phyloP scores from a whole-genome alignment of 2,888 invertebrate species.

The Chirona hameri region DNA sequence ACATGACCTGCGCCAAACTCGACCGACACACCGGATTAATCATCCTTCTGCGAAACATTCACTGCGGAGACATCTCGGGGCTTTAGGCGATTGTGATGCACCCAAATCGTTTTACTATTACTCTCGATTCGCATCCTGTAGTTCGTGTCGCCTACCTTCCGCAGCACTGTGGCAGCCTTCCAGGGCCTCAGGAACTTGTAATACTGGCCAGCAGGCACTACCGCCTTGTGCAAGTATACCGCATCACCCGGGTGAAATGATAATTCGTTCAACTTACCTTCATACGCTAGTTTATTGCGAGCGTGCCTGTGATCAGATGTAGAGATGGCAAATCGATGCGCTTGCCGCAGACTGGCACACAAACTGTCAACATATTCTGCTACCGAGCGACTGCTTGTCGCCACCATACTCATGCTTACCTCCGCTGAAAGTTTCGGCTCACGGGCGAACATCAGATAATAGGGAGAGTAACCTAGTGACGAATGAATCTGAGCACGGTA shows the following conservation, averaged over 20 bases:
- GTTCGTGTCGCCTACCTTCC: background rate
- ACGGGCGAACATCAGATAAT: background rate
- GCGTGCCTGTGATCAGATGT: background rate
- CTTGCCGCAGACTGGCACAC: background rate
- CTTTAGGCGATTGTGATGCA: background rate
- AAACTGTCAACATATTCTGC: background rate
- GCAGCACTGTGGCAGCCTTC: background rate
- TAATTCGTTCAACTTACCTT: background rate
- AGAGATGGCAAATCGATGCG: background rate
- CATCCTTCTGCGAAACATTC: background rate
- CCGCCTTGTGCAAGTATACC: background rate
- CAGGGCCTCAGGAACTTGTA: background rate
- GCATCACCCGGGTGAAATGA: background rate
- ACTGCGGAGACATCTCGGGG: background rate
- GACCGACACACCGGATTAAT: background rate
- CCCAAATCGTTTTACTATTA: background rate
- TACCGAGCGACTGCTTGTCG: background rate
- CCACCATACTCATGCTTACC: too few species aligned
- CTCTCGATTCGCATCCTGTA: background rate
- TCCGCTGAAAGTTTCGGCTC: background rate
- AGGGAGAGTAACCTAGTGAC: background rate
- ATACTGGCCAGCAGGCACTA: background rate
- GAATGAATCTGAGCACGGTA: background rate
- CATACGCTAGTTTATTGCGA: background rate
- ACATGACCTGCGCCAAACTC: background rate